Percentiles rank a stretch among this genome's conserved stretches.
Conservation (phyloP, 2,797 vertebrate genomes). For the Numenius phaeopus region DNA sequence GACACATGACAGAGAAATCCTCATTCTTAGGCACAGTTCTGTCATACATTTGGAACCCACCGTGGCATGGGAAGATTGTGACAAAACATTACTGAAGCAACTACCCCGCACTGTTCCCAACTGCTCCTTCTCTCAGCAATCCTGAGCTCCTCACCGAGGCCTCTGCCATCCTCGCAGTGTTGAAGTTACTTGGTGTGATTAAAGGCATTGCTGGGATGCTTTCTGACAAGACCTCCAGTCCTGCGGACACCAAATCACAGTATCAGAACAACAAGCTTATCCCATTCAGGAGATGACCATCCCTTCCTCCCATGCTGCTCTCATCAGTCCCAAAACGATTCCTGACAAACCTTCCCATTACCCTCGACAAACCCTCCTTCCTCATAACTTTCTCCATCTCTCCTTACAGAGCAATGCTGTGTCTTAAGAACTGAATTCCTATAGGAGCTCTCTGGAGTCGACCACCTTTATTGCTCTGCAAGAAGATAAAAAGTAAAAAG, state of each 20-base stretch:
- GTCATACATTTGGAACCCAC: neutral
- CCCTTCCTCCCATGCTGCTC: neutral
- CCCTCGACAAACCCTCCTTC: neutral
- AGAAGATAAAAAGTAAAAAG: constrained; percentile 44
- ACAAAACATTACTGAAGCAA: neutral
- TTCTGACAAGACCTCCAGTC: neutral
- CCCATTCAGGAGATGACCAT: neutral
- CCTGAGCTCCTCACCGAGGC: rapidly evolving
- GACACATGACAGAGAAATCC: neutral
- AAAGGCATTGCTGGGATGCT: neutral
- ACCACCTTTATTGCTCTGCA: constrained; percentile 15
- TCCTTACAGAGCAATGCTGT: neutral
- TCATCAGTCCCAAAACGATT: neutral
- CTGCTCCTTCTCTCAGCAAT: neutral
- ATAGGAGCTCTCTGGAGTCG: neutral
- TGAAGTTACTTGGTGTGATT: rapidly evolving
- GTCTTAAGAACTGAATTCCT: neutral
- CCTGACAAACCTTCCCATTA: neutral
- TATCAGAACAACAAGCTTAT: neutral
- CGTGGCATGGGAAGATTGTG: rapidly evolving
- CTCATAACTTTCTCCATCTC: neutral
- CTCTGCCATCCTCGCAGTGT: neutral
- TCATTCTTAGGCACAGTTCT: neutral
- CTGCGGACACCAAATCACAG: neutral
- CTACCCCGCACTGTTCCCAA: rapidly evolving